Evolutionary conservation across 2,888 invertebrate genomes (phyloP).

Genomic region (Neoitamus cyanurus): DNA sequence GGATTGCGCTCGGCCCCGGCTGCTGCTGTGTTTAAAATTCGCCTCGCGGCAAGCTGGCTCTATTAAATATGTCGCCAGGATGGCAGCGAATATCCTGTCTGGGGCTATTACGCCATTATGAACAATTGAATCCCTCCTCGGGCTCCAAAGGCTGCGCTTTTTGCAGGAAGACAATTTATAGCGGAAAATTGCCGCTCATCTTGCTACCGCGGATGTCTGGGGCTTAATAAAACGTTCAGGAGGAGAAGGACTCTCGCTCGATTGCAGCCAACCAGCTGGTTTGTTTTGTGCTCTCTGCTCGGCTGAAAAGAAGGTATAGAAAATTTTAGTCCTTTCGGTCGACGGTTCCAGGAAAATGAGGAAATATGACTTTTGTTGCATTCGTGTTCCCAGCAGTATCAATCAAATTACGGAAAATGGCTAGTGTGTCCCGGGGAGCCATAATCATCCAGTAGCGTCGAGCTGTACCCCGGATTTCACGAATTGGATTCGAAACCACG

Average conservation of each 20-base stretch:
- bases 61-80: conserved; percentile 34
- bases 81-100: neutral
- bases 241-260: neutral
- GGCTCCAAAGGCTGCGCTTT: neutral
- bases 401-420: neutral
- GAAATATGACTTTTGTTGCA: neutral
- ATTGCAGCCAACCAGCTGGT: neutral
- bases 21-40: conserved; percentile 9
- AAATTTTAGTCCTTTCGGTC: neutral
- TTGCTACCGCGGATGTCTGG: neutral
- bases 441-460: too few relatives aligned
- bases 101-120: neutral
- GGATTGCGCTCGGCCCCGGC: neutral
- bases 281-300: neutral
- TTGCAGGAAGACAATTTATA: neutral
- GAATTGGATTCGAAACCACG: too few relatives aligned
- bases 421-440: neutral
- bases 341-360: neutral
- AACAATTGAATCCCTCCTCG: neutral
- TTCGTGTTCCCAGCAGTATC: neutral
- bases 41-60: neutral
- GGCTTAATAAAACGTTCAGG: neutral
- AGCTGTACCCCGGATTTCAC: too few relatives aligned
- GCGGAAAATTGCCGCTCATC: neutral
- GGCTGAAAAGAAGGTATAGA: neutral